Evolutionary conservation across 2,888 invertebrate species (phyloP).

Genomic region (Cerceris ruficornis): DNA sequence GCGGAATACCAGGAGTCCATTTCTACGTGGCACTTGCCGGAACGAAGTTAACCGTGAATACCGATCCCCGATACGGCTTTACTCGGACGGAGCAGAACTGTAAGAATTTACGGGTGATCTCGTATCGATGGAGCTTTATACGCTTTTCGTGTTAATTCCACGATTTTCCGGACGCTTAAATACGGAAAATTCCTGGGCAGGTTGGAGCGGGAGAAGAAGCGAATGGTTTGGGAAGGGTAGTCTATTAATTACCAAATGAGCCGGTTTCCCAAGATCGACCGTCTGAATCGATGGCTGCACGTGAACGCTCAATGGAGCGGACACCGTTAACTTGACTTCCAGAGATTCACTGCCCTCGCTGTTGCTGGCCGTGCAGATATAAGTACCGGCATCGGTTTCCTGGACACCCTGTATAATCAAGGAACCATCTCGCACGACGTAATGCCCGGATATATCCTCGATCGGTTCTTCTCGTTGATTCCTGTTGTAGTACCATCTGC

Average conservation of each 20-base stretch:
- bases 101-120: too few relatives aligned
- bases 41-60: too few relatives aligned
- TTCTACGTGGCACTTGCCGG: background rate
- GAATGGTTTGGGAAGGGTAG: background rate
- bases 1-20: background rate
- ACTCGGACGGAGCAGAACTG: too few relatives aligned
- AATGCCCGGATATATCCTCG: slow-evolving; percentile 82
- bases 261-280: slow-evolving; percentile 82
- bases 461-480: slow-evolving; percentile 82
- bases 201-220: background rate
- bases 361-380: slow-evolving; percentile 84
- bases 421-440: slow-evolving; percentile 83
- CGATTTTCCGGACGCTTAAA: background rate
- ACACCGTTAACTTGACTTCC: slow-evolving; percentile 83
- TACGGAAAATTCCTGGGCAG: background rate
- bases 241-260: slow-evolving; percentile 81
- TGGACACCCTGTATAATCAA: slow-evolving; percentile 83
- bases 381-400: slow-evolving; percentile 82
- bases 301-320: slow-evolving; percentile 79
- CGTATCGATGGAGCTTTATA: too few relatives aligned
- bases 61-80: too few relatives aligned
- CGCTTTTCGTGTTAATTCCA: background rate
- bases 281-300: slow-evolving; percentile 81
- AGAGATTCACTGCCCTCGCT: slow-evolving; percentile 83
- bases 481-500: slow-evolving; percentile 83